Evolutionary conservation across 2,797 vertebrate species (phyloP), one percentile per base, ranked within the genome.

Genomic region (Oceanodroma leucorhoa): DNA sequence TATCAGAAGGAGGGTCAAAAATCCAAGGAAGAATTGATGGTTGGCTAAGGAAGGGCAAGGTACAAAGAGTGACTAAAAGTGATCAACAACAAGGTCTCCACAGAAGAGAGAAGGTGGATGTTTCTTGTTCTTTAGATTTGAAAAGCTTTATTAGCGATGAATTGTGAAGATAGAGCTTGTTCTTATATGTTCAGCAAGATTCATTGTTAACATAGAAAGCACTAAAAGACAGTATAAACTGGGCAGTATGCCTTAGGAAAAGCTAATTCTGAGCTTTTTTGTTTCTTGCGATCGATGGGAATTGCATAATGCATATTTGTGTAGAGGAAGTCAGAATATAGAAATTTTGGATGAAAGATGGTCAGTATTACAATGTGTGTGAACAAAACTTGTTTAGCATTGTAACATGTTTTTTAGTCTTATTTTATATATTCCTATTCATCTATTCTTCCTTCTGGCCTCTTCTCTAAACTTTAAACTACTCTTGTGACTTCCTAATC

Each of bases 31-130:
- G 32, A 93, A 86, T 84, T 94, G 87, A 53, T 93, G 16, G 90
- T 91, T 97, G 95, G 91, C 78, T 90, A 70, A 85, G 71, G 80
- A 89, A 90, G 95, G 93, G 53, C 91, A 95, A 94, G 91, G 94
- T 96, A 67, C 94, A 96, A 82, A 62, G 77, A 84, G 32, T 82
- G 45, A 60, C 46, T 76, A 36, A n/a, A 66, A 93, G 62, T 32
- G 12, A 87, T 83, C 43, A 48, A 20, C 67, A 76, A 1, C 34
- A 40, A 64, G 5, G 32, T 53, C 46, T 80, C 50, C 51, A 15
- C 27, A 57, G 32, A 67, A 70, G 29, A 50, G 22, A 38, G 41
- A 62, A 70, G 15, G 27, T 76, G 50, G 41, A 61, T 58, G 22
- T 67, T 87, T 85, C 60, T 72, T 90, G 16, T 75, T 82, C n/a